Evolutionary conservation across 2,888 invertebrate species (phyloP), one percentile per base, ranked within the genome.

Genomic region (Ethmia dodecea): DNA sequence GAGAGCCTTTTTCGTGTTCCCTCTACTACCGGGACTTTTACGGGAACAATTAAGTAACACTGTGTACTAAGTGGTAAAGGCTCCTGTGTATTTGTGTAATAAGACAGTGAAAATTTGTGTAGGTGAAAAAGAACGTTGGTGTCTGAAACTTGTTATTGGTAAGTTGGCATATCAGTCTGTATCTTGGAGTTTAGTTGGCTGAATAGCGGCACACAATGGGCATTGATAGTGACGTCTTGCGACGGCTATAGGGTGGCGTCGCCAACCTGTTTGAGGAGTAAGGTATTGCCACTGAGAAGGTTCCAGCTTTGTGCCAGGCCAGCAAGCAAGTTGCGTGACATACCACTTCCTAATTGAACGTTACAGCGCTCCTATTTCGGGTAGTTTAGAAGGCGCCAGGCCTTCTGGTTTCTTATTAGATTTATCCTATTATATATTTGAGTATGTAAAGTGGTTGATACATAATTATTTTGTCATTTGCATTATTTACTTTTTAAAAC

Each of bases 141-240:
- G 11, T 12, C 26, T 60, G 59, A 72, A 67, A 67, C 64, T 66
- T 69, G 59, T 62, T 71, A 52, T 64, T 69, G 80, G 81, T 81
- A 66, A 80, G 81, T 78, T 60, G 49, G 35, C 38, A 38, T 47
- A 45, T 38, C 33, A 34, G 40, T 43, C 27, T 18, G 9, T 43
- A 39, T 42, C 16, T 40, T 24, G 22, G 16, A 8, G 31, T 35
- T 35, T 38, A 36, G 41, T 31, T 42, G 2, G 10, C 14, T 32
- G 35, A 51, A 43, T 48, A 43, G 33, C 39, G 36, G 35, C 33
- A 31, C 39, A 43, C 45, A 47, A 40, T 47, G 35, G 30, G 25
- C 36, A 46, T 43, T 49, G 47, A 45, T 29, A 26, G 35, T 28
- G 33, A 30, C 36, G 27, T 39, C 37, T 37, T 24, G 28, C 42